Evolutionary conservation across 2,797 vertebrate genomes (phyloP).

Genomic region (Emydoidea blandingii): DNA sequence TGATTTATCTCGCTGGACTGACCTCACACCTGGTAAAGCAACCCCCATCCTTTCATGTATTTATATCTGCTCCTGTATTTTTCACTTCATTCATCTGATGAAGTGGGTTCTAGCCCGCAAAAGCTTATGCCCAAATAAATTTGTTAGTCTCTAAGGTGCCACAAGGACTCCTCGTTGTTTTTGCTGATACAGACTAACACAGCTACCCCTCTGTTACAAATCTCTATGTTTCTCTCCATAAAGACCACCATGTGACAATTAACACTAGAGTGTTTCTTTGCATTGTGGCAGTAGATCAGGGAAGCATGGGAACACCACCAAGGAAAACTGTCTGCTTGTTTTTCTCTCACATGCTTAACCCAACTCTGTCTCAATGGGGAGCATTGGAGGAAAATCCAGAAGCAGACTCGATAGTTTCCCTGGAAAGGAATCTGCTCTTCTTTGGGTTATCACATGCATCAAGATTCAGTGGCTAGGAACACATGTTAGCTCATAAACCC

Average conservation of each 20-base stretch:
- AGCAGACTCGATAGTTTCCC: neutral
- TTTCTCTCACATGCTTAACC: neutral
- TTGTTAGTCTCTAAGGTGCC: too few species aligned
- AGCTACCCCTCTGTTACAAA: too few species aligned
- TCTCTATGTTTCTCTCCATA: neutral
- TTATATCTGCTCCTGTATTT: too few species aligned
- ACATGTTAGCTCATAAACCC: constrained; percentile 76
- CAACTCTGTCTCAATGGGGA: fast-evolving
- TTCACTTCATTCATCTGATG: too few species aligned
- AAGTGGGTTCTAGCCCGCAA: too few species aligned
- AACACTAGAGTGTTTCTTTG: neutral
- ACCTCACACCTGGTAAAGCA: too few species aligned
- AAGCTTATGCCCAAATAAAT: too few species aligned
- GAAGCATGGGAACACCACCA: neutral
- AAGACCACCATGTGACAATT: neutral
- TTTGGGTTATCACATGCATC: constrained; percentile 22
- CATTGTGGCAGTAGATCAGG: neutral
- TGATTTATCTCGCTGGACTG: too few species aligned
- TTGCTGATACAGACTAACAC: too few species aligned
- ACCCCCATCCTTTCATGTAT: too few species aligned
- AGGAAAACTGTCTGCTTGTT: fast-evolving
- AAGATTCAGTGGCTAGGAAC: constrained; percentile 39
- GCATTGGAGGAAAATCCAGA: neutral
- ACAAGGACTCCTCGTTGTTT: too few species aligned
- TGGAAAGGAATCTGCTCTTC: neutral